Conservation (phyloP, 1,140 invertebrate species). For the Drosophila gunungcola region DNA sequence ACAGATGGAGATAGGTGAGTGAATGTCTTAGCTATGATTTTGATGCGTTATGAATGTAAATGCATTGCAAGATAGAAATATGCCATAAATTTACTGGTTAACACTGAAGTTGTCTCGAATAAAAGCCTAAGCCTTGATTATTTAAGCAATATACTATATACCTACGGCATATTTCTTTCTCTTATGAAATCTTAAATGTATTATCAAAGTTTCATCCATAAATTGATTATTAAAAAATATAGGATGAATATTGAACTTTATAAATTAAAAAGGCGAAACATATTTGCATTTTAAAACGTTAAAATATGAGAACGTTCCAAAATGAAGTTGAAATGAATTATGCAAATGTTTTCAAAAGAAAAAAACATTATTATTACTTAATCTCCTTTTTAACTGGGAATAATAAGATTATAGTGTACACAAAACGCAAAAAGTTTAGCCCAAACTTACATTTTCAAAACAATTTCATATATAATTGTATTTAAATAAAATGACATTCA, state of each 20-base stretch:
- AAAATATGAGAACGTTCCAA: background rate
- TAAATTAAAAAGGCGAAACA: conserved; percentile 7
- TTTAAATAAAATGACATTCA: background rate
- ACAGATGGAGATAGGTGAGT: conserved; percentile 24
- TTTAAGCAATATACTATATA: background rate
- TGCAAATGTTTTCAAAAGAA: too few species aligned
- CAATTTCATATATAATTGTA: background rate
- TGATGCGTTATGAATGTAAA: conserved; percentile 17
- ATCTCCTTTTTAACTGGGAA: background rate
- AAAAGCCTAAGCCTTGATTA: background rate
- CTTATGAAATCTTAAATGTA: background rate
- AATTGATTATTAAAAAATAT: background rate
- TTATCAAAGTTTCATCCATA: background rate
- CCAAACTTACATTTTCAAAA: background rate
- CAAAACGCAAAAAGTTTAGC: conserved; percentile 19
- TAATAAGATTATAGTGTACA: background rate
- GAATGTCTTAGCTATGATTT: conserved; percentile 15
- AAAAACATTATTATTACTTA: background rate
- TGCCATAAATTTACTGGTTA: background rate
- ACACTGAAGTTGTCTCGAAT: background rate
- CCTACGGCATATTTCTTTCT: conserved; percentile 8
- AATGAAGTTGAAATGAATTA: background rate
- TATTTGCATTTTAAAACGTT: too few species aligned
- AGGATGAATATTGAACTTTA: background rate
- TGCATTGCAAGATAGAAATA: conserved; percentile 5